Evolutionary conservation across 37 sponge, comb jelly and placozoan species (phyloP).

Genomic region (Spongia lamella): DNA sequence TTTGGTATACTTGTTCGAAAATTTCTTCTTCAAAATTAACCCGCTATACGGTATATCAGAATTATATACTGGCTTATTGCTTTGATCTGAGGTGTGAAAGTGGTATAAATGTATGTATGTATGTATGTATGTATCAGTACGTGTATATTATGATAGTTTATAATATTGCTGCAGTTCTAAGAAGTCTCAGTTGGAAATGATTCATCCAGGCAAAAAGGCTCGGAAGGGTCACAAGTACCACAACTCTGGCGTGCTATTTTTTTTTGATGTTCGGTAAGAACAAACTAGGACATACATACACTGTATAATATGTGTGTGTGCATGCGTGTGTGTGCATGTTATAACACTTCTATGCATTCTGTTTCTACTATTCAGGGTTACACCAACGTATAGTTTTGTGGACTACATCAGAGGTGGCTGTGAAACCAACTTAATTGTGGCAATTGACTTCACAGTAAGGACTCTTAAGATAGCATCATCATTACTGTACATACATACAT

Average conservation of each 20-base stretch:
- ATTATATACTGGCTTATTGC: too few relatives aligned
- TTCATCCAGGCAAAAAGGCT: constrained; percentile 23
- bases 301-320: background rate
- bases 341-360: too few relatives aligned
- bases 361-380: constrained; percentile 48
- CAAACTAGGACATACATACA: background rate
- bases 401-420: constrained; percentile 85
- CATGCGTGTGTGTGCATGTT: too few relatives aligned
- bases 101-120: too few relatives aligned
- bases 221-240: constrained; percentile 42
- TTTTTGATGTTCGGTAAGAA: background rate
- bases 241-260: constrained; percentile 33
- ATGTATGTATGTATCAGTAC: too few relatives aligned
- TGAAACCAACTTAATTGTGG: constrained; percentile 67
- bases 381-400: constrained; percentile 68
- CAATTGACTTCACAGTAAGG: constrained; percentile 86
- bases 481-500: constrained; percentile 8
- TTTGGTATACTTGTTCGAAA: too few relatives aligned
- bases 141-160: too few relatives aligned
- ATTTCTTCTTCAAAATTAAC: too few relatives aligned
- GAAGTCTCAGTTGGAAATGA: constrained; percentile 7
- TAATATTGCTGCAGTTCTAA: background rate
- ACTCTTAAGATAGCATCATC: background rate
- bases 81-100: too few relatives aligned
- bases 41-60: too few relatives aligned